Evolutionary conservation across 2,888 invertebrate genomes (phyloP), one percentile per base, ranked within the genome.

Genomic region (Micropterix aruncella): DNA sequence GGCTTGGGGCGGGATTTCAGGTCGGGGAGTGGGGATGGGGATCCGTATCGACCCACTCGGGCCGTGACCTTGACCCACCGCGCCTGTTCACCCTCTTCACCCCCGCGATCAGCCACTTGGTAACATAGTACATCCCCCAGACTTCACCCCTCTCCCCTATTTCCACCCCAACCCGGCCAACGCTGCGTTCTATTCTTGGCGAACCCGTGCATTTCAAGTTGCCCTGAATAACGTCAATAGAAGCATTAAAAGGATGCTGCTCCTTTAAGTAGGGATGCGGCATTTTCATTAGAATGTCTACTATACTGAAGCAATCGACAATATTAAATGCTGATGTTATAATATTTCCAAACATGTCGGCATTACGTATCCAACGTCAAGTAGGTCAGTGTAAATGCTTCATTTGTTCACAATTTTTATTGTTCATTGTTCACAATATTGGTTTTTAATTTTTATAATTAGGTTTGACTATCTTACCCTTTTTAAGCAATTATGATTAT

Each of bases 51-150:
- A 75, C 75, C 75, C 67, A 60, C 54, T 55, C 64, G 62, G 65
- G 62, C 69, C 72, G 70, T 75, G 75, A 75, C 76, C 75, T 75
- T 75, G 75, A 74, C 76, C 75, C 62, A 74, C 62, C 68, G 69
- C 68, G 66, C 63, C 65, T 68, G 69, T 43, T 48, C 43, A 47
- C 50, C 69, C 70, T 68, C 70, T 65, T 66, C 63, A 65, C 57
- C 61, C 57, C 55, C 55, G 53, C 53, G 52, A 57, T 62, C 59
- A 61, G 62, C 63, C 59, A 62, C 61, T 63, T 63, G 15, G 42
- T 18, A 41, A 42, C 40, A 37, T 39, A 15, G 37, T 38, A 40
- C 39, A 40, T 44, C 42, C 47, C 41, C 46, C 41, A 46, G 19
- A 18, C 19, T 44, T 44, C 40, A 38, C 41, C 43, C 15, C 18